A percentile compares a stretch with the other conserved stretches of the same genome.
These are phyloP conservation scores for Anagyrus pseudococci DNA, from an alignment of 2,888 invertebrate species.

Conservation along the genomic window DNA sequence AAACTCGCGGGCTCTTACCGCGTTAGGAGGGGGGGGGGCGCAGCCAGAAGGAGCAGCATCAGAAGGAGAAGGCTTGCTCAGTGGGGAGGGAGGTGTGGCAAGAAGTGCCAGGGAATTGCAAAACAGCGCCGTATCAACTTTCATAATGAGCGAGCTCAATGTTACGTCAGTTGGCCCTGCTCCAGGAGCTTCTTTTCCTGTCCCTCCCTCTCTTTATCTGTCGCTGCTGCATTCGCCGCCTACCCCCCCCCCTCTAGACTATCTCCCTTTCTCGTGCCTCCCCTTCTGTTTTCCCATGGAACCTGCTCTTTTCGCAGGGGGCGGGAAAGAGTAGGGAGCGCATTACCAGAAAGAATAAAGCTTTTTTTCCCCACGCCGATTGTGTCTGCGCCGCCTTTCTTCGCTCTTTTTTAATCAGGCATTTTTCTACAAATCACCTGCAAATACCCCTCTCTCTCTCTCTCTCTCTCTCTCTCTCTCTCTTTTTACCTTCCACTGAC, in stretches of 20 bases:
- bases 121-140: constrained; percentile 57
- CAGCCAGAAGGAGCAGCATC: no score
- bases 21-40: neutral
- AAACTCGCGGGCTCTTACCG: constrained; percentile 5
- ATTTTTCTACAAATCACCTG: no score
- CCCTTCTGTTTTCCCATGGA: no score
- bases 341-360: no score
- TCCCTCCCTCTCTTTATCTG: constrained; percentile 4
- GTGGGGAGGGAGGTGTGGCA: neutral
- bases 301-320: no score
- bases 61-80: no score
- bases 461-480: neutral
- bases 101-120: constrained; percentile 48
- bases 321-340: no score
- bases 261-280: neutral
- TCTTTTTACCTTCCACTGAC: no score
- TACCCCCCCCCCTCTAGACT: neutral
- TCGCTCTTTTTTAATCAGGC: constrained; percentile 2
- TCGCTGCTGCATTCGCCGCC: no score
- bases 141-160: constrained; percentile 54
- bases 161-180: constrained; percentile 54
- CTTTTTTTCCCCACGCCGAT: neutral
- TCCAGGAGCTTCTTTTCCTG: constrained; percentile 43
- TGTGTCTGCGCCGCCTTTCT: no score
- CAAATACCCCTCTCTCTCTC: neutral